Percentiles rank a stretch among this genome's conserved stretches.
These are phyloP conservation scores for Dastarcus helophoroides DNA, from an alignment of 2,888 invertebrate species.

Conservation along the genomic window DNA sequence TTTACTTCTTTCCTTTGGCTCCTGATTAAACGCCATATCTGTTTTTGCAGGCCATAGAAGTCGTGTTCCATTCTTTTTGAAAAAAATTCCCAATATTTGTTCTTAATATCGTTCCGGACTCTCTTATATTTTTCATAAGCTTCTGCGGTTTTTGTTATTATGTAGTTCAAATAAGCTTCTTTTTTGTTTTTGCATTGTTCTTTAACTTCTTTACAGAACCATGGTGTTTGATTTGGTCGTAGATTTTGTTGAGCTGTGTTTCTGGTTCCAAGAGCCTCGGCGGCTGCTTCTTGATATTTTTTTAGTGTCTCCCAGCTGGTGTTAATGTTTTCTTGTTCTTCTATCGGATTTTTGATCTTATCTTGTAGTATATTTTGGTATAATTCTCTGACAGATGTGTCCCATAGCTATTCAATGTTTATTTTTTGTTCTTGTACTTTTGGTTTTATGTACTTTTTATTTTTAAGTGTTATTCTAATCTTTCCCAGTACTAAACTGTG, in stretches of 20 bases:
- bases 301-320: slow-evolving; percentile 5
- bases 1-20: slow-evolving; percentile 1
- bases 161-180: slow-evolving; percentile 4
- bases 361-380: slow-evolving; percentile 3
- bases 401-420: slow-evolving; percentile 4
- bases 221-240: slow-evolving; percentile 4
- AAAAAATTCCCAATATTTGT: slow-evolving; percentile 4
- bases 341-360: slow-evolving; percentile 1
- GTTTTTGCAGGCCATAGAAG: slow-evolving; percentile 3
- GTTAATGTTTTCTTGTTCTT: slow-evolving; percentile 5
- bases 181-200: slow-evolving; percentile 5
- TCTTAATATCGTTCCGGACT: slow-evolving; percentile 5
- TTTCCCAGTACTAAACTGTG: slow-evolving; percentile 3
- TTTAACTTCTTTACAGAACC: slow-evolving; percentile 3
- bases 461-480: slow-evolving; percentile 2
- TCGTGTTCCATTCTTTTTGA: slow-evolving; percentile 3
- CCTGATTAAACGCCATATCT: slow-evolving; percentile 5
- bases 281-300: slow-evolving; percentile 1
- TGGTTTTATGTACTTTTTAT: slow-evolving; percentile 1
- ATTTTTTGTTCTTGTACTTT: slow-evolving; percentile 1
- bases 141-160: slow-evolving; percentile 3
- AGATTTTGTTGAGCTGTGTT: neutral
- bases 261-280: slow-evolving; percentile 3
- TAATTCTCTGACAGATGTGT: slow-evolving; percentile 4
- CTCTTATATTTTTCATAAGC: slow-evolving; percentile 5